These are phyloP conservation scores for Teleogryllus occipitalis DNA, from an alignment of 1,140 invertebrate species.

Conservation along the genomic window DNA sequence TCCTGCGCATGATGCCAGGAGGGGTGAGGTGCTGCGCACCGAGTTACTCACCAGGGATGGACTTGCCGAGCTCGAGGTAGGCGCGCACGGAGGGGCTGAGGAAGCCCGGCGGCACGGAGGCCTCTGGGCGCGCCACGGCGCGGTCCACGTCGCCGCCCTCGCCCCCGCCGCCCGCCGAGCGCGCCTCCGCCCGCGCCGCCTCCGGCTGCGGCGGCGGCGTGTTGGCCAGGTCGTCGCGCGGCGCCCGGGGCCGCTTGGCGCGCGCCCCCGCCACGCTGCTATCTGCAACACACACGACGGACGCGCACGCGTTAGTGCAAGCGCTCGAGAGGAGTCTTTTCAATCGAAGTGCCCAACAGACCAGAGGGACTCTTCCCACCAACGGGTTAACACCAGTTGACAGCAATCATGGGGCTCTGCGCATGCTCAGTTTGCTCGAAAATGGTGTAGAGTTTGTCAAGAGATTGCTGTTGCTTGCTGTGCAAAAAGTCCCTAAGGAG, in stretches of 20 bases:
- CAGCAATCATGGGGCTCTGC: no score
- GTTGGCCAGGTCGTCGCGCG: constrained; percentile 35
- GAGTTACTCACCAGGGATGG: constrained; percentile 64
- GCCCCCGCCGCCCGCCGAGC: constrained; percentile 44
- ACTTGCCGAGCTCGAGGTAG: constrained; percentile 76
- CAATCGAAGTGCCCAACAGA: no score
- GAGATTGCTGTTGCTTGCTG: no score
- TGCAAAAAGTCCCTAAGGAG: no score
- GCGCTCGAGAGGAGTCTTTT: no score
- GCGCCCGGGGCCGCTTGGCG: constrained; percentile 11
- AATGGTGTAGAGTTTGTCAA: no score
- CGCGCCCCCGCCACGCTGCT: neutral
- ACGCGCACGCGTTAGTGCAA: neutral
- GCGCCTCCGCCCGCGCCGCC: constrained; percentile 34
- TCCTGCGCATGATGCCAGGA: no score
- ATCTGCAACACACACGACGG: neutral
- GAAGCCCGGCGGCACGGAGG: constrained; percentile 59
- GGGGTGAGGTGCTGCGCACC: constrained; percentile 17
- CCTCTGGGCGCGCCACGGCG: constrained; percentile 42
- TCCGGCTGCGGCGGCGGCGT: neutral
- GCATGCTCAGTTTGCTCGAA: no score
- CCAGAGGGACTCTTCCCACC: no score
- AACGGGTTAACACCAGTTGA: no score
- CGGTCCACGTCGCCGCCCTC: constrained; percentile 36
- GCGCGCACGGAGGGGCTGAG: constrained; percentile 73